Evolutionary conservation across 2,797 vertebrate genomes (phyloP), one percentile per base, ranked within the genome.

Genomic region (Lagodon rhomboides): DNA sequence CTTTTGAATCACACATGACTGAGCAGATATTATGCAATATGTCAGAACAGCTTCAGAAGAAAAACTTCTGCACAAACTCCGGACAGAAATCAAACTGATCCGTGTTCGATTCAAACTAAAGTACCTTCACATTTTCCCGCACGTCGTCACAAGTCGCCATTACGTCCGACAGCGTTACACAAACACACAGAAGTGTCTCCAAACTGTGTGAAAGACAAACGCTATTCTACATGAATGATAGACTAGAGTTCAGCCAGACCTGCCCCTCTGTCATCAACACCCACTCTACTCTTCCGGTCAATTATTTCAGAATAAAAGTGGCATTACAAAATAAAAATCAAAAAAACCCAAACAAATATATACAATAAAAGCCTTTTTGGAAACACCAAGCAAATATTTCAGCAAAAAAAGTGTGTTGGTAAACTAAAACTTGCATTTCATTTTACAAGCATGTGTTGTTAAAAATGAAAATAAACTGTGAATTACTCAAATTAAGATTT

Each of bases 111-210:
- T 0, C 16, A n/a, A 30, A 74, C 7, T 34, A 4, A 27, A 43
- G 4, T 85, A 93, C 92, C 91, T 93, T 91, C 15, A 93, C 87
- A 5, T 80, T 89, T 25, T 91, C 85, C 4, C 85, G 69, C 63
- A 92, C 85, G 38, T 89, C 79, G 15, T 84, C 82, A 44, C 7
- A 16, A 46, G 59, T 75, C 38, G 51, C 55, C 86, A 92, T 92
- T 51, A 1, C 9, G 38, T 66, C 46, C 2, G 2, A 50, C 20
- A 16, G 9, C 13, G 6, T 22, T 12, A 46, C 17, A 1, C 12
- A 60, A 23, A 8, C 13, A 18, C 6, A 23, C 20, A 49, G n/a
- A 50, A 38, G 46, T 22, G 17, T 0, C 34, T 64, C 1, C 4
- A 13, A 1, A 43, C 9, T 47, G 0, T 22, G 6, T 17, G 17